Percentiles rank a stretch among this genome's conserved stretches.
Conservation (phyloP, 2,113 vertebrate species). For the Indri indri region DNA sequence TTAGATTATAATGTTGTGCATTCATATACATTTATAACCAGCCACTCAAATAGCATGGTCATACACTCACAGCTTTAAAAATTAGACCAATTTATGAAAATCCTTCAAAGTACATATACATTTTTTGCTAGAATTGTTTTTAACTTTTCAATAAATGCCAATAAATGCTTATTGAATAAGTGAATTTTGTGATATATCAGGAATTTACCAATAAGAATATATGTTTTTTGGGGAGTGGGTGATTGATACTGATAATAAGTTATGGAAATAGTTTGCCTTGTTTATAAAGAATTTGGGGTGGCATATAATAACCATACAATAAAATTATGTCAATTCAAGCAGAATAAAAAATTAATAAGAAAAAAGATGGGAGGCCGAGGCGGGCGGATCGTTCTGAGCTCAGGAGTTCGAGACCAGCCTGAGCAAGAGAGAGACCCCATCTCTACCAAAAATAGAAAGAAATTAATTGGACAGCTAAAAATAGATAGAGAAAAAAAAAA, state of each 20-base stretch:
- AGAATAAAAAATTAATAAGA: slow-evolving; percentile 12
- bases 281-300: background rate
- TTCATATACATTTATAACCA: background rate
- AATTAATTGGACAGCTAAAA: too few species aligned
- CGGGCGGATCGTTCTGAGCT: too few species aligned
- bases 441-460: too few species aligned
- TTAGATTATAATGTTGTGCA: background rate
- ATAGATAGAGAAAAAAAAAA: too few species aligned
- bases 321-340: slow-evolving; percentile 23
- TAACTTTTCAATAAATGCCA: slow-evolving; percentile 40
- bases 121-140: slow-evolving; percentile 38
- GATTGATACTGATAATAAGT: slow-evolving; percentile 22
- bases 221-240: background rate
- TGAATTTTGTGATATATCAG: slow-evolving; percentile 7
- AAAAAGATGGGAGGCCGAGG: too few species aligned
- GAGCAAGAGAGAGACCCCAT: too few species aligned
- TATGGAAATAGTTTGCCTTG: slow-evolving; percentile 32
- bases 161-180: slow-evolving; percentile 42
- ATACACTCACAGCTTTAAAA: slow-evolving; percentile 34
- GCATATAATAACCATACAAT: background rate
- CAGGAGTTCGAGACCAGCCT: too few species aligned
- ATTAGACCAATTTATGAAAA: slow-evolving; percentile 9
- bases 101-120: background rate
- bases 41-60: background rate
- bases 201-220: slow-evolving; percentile 31